These are phyloP conservation scores for Hydriomena furcata DNA, from an alignment of 2,888 invertebrate genomes.

Conservation along the genomic window DNA sequence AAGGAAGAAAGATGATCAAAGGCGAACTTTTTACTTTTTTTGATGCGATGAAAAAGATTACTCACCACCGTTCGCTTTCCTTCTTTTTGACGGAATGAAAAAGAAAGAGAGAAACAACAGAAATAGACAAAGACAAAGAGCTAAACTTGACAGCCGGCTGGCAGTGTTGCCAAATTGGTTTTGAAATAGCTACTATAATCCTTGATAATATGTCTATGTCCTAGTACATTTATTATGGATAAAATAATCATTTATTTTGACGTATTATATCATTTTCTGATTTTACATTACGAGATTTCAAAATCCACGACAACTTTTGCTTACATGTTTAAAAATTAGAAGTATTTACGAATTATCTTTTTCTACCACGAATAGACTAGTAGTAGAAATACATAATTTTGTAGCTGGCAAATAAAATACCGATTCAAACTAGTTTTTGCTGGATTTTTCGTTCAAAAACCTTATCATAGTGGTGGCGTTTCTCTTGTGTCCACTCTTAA, in stretches of 20 bases:
- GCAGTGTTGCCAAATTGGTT: conserved; percentile 36
- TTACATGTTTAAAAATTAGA: too few relatives aligned
- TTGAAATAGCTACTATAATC: background rate
- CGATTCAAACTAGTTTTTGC: conserved; percentile 45
- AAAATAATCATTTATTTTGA: too few relatives aligned
- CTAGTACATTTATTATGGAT: too few relatives aligned
- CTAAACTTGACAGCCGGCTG: conserved; percentile 13
- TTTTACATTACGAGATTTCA: too few relatives aligned
- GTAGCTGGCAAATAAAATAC: conserved; percentile 29
- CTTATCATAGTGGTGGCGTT: too few relatives aligned
- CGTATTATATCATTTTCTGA: background rate
- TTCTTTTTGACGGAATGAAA: conserved; percentile 65
- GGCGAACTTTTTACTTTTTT: conserved; percentile 34
- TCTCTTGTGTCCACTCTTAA: too few relatives aligned
- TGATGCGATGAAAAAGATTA: conserved; percentile 49
- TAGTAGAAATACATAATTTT: background rate
- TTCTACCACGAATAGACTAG: conserved; percentile 1
- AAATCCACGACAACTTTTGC: too few relatives aligned
- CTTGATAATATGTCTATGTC: background rate
- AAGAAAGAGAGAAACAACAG: conserved; percentile 48
- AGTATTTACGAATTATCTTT: too few relatives aligned
- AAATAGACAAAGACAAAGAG: too few relatives aligned
- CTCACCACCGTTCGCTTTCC: conserved; percentile 65
- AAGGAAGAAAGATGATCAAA: conserved; percentile 26
- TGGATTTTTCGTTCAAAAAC: conserved; percentile 38